phyloP scores from a whole-genome alignment of 2,113 vertebrate genomes.

The Calyptomena viridis region DNA sequence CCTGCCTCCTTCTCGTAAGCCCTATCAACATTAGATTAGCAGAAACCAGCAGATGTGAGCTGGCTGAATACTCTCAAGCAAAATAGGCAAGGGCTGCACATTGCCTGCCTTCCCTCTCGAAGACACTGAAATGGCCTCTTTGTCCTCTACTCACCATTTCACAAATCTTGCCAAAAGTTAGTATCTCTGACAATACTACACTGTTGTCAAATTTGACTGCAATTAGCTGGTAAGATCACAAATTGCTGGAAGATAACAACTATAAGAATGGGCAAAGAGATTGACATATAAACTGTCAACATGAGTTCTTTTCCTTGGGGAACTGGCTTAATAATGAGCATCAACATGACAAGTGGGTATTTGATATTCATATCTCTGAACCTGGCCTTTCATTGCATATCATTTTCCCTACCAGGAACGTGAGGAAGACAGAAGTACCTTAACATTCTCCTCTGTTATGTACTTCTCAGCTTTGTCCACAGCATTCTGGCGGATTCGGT shows the following conservation, averaged over 20 bases:
- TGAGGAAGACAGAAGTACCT: constrained; percentile 75
- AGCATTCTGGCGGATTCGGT: constrained; percentile 89
- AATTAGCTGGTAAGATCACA: background rate
- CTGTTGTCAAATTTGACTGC: background rate
- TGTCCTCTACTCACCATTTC: background rate
- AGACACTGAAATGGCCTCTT: background rate
- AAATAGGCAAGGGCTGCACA: background rate
- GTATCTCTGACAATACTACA: background rate
- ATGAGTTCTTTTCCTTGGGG: background rate
- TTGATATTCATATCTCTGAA: background rate
- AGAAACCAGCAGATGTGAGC: background rate
- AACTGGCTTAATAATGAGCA: background rate
- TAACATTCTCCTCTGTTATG: constrained; percentile 93
- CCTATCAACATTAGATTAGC: background rate
- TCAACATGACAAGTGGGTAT: background rate
- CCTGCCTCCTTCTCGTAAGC: background rate
- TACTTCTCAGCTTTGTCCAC: constrained; percentile 88
- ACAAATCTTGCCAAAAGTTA: background rate
- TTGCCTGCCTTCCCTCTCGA: background rate
- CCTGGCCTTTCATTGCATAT: background rate
- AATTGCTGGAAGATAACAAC: background rate
- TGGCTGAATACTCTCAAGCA: background rate
- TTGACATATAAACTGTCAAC: background rate
- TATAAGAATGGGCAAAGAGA: background rate
- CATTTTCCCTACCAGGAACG: background rate